Conservation (phyloP, 2,797 vertebrate species). For the Psittacula derbiana region DNA sequence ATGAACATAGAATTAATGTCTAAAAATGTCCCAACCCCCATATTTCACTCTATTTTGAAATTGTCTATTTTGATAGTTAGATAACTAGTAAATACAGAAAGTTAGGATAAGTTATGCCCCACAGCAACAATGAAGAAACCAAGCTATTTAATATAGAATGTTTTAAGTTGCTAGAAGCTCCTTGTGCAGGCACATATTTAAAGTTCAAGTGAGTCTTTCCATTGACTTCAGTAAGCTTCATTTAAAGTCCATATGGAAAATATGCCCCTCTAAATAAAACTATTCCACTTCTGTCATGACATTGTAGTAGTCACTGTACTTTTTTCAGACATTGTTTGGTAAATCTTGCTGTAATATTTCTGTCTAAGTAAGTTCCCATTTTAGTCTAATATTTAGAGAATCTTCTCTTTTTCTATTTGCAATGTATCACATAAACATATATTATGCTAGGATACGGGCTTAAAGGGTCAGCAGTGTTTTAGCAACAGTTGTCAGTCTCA, state of each 20-base stretch:
- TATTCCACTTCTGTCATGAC: slow-evolving; percentile 36
- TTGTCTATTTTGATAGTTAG: neutral
- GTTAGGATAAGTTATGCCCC: neutral
- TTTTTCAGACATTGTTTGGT: slow-evolving; percentile 62
- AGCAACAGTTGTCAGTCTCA: slow-evolving; percentile 81
- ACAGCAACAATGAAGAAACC: neutral
- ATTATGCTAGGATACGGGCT: slow-evolving; percentile 71
- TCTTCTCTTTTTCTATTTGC: slow-evolving; percentile 75
- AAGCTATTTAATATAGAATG: neutral
- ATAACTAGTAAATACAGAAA: neutral
- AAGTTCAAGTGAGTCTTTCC: neutral
- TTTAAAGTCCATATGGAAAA: slow-evolving; percentile 33
- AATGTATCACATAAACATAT: slow-evolving; percentile 76
- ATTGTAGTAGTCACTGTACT: neutral
- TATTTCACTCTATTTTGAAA: neutral
- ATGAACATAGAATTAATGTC: neutral
- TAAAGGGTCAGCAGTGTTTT: slow-evolving; percentile 80
- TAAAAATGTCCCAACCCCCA: neutral
- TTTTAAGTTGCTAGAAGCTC: neutral
- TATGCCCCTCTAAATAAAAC: slow-evolving; percentile 17
- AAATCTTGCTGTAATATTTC: slow-evolving; percentile 60
- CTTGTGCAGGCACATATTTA: neutral
- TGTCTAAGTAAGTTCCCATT: slow-evolving; percentile 72
- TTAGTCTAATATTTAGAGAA: slow-evolving; percentile 76
- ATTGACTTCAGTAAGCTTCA: neutral